phyloP scores from a whole-genome alignment of 2,888 invertebrate species.

The Philereme vetulata region DNA sequence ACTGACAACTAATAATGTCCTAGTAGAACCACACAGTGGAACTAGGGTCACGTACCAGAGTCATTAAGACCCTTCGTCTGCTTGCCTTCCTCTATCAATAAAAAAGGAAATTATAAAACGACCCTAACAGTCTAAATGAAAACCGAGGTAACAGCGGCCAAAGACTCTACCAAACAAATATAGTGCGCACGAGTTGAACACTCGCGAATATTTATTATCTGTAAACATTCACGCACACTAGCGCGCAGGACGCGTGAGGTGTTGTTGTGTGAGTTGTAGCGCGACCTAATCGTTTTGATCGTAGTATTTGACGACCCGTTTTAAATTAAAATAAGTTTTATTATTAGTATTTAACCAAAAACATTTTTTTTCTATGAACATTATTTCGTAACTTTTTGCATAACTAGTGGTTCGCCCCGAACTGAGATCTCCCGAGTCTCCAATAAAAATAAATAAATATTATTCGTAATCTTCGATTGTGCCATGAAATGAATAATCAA shows the following conservation, averaged over 20 bases:
- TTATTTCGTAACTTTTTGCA: too few relatives aligned
- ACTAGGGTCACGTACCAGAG: constrained; percentile 11
- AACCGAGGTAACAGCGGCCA: constrained; percentile 50
- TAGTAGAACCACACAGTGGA: not conserved
- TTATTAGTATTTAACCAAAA: too few relatives aligned
- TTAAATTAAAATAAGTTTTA: too few relatives aligned
- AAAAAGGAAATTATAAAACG: constrained; percentile 27
- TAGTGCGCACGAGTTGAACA: constrained; percentile 76
- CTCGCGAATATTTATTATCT: constrained; percentile 77
- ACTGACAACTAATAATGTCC: not conserved
- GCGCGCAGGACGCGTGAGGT: constrained; percentile 33
- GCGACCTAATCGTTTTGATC: constrained; percentile 41
- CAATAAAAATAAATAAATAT: too few relatives aligned
- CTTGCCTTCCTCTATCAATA: constrained; percentile 23
- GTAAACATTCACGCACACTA: constrained; percentile 63
- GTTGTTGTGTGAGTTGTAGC: constrained; percentile 44
- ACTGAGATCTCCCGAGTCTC: too few relatives aligned
- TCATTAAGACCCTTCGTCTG: constrained; percentile 18
- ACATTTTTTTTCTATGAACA: too few relatives aligned
- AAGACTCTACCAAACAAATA: constrained; percentile 64
- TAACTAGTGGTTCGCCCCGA: too few relatives aligned
- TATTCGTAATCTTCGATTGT: too few relatives aligned
- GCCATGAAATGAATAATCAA: too few relatives aligned
- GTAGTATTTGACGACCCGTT: constrained; percentile 14
- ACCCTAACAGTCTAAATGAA: constrained; percentile 46